A percentile compares a stretch with the other conserved stretches of the same genome.
These are phyloP conservation scores for Coregonus suidteri DNA, from an alignment of 2,797 vertebrate genomes.

Conservation along the genomic window DNA sequence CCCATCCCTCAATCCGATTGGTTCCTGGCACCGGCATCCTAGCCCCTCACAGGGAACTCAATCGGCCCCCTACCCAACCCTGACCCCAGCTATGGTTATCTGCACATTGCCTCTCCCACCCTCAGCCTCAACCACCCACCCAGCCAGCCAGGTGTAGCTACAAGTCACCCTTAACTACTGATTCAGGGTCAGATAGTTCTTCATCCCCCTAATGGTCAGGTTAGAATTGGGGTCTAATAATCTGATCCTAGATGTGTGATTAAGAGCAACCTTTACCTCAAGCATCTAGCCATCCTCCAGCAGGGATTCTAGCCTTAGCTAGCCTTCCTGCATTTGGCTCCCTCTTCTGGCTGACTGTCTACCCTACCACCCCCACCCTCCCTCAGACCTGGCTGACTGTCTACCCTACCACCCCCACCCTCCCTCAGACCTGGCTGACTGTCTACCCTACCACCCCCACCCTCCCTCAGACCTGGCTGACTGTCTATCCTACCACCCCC, in stretches of 20 bases:
- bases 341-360: slow-evolving; percentile 22
- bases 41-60: slow-evolving; percentile 6
- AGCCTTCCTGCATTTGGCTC: slow-evolving; percentile 21
- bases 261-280: slow-evolving; percentile 6
- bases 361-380: not conserved
- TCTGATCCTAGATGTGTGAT: slow-evolving; percentile 2
- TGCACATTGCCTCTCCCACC: slow-evolving; percentile 11
- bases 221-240: not conserved
- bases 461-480: too few relatives aligned
- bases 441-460: too few relatives aligned
- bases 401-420: too few relatives aligned
- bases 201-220: not conserved
- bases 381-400: too few relatives aligned
- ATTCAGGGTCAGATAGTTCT: not conserved
- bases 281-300: slow-evolving; percentile 13
- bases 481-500: too few relatives aligned
- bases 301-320: not conserved
- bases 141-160: not conserved
- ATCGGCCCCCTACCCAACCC: not conserved
- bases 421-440: too few relatives aligned
- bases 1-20: slow-evolving; percentile 27
- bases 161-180: not conserved
- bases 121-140: not conserved
- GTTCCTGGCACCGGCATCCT: slow-evolving; percentile 18
- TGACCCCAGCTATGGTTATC: slow-evolving; percentile 6